Evolutionary conservation across 2,113 vertebrate species (phyloP).

Genomic region (Antigone vipio): DNA sequence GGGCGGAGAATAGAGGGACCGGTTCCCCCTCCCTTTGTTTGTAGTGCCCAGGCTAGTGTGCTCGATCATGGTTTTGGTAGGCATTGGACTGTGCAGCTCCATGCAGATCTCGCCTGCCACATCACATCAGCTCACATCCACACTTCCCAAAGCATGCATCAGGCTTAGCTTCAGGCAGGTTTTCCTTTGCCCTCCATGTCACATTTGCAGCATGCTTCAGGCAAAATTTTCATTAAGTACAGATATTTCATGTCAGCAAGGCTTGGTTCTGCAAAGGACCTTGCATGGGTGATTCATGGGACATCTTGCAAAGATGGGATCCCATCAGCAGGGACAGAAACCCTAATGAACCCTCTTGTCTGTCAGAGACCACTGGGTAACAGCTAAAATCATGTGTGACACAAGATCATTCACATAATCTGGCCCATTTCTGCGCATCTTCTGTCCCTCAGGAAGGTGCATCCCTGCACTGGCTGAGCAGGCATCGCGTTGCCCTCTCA

Average conservation of each 20-base stretch:
- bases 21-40: neutral
- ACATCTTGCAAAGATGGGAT: neutral
- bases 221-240: neutral
- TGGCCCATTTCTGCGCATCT: neutral
- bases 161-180: conserved; percentile 3
- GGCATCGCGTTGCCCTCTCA: accelerated
- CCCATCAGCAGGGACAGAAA: neutral
- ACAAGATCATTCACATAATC: neutral
- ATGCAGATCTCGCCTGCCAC: neutral
- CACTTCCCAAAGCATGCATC: neutral
- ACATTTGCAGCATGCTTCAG: neutral
- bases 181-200: neutral
- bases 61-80: accelerated
- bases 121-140: neutral
- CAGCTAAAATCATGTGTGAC: neutral
- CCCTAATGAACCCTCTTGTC: neutral
- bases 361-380: neutral
- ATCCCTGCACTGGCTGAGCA: neutral
- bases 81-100: neutral
- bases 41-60: neutral
- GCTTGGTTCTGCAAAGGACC: neutral
- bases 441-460: neutral
- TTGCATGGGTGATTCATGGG: neutral
- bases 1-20: neutral
- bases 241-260: neutral